Evolutionary conservation across 2,888 invertebrate species (phyloP).

Genomic region (Caenorhabditis doughertyi): DNA sequence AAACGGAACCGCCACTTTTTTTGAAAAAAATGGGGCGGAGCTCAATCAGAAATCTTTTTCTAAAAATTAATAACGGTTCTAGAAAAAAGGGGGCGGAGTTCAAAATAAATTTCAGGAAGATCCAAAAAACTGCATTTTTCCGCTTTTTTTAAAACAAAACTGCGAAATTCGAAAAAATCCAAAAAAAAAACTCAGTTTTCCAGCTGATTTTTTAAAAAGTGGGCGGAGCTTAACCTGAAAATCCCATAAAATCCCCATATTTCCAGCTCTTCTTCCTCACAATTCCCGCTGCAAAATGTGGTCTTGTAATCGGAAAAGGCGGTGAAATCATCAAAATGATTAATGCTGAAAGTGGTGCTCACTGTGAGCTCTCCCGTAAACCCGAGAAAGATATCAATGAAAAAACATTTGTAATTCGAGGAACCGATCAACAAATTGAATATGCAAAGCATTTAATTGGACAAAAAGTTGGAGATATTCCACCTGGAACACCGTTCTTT

Average conservation of each 20-base stretch:
- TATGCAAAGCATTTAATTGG: conserved; percentile 96
- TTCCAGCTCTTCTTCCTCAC: conserved; percentile 77
- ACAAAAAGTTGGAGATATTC: conserved; percentile 87
- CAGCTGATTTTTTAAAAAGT: neutral
- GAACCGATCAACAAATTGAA: conserved; percentile 94
- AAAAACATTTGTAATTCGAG: conserved; percentile 91
- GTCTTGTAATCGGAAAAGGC: conserved; percentile 96
- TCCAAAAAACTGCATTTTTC: too few relatives aligned
- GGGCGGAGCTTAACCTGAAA: neutral
- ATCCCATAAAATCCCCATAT: conserved; percentile 1
- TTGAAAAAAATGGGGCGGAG: too few relatives aligned
- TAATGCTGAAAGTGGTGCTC: conserved; percentile 90
- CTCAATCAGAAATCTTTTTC: too few relatives aligned
- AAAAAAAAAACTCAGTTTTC: neutral
- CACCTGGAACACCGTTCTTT: conserved; percentile 80
- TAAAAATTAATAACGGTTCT: too few relatives aligned
- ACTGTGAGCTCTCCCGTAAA: conserved; percentile 93
- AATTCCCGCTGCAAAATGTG: conserved; percentile 96
- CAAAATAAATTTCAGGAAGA: too few relatives aligned
- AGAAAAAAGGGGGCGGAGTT: too few relatives aligned
- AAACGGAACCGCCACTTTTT: too few relatives aligned
- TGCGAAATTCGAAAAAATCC: too few relatives aligned
- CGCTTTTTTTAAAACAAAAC: too few relatives aligned
- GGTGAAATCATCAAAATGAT: conserved; percentile 95
- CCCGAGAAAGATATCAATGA: conserved; percentile 89